Conservation (phyloP, 37 sponge, comb jelly and placozoan genomes). For the Crambe crambe region DNA sequence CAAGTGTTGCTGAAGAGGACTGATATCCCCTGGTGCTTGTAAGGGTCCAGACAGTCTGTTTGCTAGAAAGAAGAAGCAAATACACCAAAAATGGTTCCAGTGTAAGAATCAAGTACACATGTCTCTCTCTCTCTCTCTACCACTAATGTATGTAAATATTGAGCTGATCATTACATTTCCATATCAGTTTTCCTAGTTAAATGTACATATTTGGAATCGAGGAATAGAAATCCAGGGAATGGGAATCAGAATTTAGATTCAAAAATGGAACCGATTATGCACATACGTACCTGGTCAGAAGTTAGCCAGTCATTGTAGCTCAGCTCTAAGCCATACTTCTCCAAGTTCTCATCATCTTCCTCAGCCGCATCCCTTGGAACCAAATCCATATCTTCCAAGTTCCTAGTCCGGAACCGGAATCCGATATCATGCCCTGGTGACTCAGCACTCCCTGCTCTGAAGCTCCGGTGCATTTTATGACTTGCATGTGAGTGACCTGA, state of each 20-base stretch:
- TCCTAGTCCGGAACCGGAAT: not conserved
- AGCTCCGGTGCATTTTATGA: no score
- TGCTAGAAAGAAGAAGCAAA: conserved; percentile 11
- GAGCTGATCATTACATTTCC: no score
- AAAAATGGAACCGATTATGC: no score
- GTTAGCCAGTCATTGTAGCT: not conserved
- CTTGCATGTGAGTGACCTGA: no score
- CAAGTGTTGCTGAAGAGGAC: conserved; percentile 72
- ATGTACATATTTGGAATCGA: no score
- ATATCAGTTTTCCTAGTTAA: no score
- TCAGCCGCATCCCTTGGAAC: not conserved
- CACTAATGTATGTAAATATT: no score
- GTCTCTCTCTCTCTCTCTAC: no score
- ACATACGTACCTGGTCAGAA: not conserved
- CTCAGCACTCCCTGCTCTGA: not conserved
- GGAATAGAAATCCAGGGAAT: no score
- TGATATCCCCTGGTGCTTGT: conserved; percentile 68
- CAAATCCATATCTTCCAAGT: not conserved
- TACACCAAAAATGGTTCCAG: no score
- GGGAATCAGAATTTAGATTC: no score
- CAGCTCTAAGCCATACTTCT: not conserved
- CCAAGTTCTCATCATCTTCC: not conserved
- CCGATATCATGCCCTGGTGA: not conserved
- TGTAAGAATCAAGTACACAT: no score
- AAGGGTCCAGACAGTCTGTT: conserved; percentile 70